Conservation (phyloP, 37 sponge, comb jelly and placozoan genomes). For the Chondrosia reniformis region DNA sequence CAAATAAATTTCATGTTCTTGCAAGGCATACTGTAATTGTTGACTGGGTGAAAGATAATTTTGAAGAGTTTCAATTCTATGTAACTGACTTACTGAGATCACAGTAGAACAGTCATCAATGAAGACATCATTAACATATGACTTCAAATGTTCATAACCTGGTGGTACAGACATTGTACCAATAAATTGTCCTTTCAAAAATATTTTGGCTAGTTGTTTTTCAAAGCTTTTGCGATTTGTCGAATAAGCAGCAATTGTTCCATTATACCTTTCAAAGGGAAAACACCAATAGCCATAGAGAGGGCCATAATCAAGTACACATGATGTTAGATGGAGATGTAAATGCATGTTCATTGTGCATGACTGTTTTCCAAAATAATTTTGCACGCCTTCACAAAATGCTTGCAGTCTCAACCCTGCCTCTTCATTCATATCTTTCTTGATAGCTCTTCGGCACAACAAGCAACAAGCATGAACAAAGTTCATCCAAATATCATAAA, state of each 20-base stretch:
- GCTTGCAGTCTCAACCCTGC: constrained; percentile 29
- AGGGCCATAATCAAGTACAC: constrained; percentile 53
- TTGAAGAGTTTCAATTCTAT: too few species aligned
- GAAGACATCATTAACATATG: too few species aligned
- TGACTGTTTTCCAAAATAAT: constrained; percentile 26
- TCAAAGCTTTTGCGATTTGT: constrained; percentile 47
- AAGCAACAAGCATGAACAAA: constrained; percentile 30
- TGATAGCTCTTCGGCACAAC: background rate
- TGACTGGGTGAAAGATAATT: too few species aligned
- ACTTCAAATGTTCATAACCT: too few species aligned
- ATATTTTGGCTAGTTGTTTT: constrained; percentile 38
- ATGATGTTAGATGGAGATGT: constrained; percentile 36
- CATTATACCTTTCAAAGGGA: constrained; percentile 58
- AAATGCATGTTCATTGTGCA: constrained; percentile 53
- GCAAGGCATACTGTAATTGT: too few species aligned
- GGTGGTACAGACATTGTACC: too few species aligned
- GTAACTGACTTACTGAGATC: too few species aligned
- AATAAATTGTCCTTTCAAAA: too few species aligned
- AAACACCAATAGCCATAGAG: constrained; percentile 51
- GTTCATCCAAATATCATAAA: constrained; percentile 18
- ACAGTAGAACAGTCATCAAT: too few species aligned
- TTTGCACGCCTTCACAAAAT: constrained; percentile 23
- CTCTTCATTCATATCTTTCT: constrained; percentile 4
- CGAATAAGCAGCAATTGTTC: constrained; percentile 28
- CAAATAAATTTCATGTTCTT: too few species aligned